Conservation (phyloP, 2,888 invertebrate genomes). For the Lasius fuliginosus region DNA sequence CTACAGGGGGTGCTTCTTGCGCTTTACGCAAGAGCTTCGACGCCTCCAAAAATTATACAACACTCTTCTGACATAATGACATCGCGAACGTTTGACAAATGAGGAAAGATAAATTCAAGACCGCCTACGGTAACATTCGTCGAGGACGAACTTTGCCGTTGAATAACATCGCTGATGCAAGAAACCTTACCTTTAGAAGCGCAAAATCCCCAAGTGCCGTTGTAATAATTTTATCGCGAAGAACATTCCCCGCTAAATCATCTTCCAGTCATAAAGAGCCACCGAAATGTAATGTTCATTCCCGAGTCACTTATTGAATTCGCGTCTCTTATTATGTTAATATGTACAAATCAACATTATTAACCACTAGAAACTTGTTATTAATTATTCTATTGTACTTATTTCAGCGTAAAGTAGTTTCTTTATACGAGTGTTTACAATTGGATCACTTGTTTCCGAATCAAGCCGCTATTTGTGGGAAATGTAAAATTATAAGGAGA, state of each 20-base stretch:
- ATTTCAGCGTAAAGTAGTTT: not conserved
- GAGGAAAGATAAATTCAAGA: conserved; percentile 42
- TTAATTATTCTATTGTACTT: conserved; percentile 4
- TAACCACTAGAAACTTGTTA: not conserved
- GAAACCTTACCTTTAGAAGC: not conserved
- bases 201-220: not conserved
- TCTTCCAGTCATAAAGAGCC: not conserved
- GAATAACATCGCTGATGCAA: conserved; percentile 6
- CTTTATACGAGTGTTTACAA: not conserved
- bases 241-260: not conserved
- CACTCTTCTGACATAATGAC: conserved; percentile 18
- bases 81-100: conserved; percentile 25
- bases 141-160: conserved; percentile 5
- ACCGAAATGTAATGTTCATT: not conserved
- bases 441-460: not conserved
- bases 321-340: not conserved
- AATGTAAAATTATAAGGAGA: not conserved
- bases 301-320: not conserved
- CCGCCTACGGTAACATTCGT: conserved; percentile 11
- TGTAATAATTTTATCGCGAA: conserved; percentile 29
- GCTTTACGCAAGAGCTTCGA: not conserved
- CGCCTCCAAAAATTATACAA: not conserved
- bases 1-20: not conserved
- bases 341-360: not conserved
- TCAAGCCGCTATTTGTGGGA: not conserved